Conservation (phyloP, 1,140 invertebrate species). For the Agrypnia vestita region DNA sequence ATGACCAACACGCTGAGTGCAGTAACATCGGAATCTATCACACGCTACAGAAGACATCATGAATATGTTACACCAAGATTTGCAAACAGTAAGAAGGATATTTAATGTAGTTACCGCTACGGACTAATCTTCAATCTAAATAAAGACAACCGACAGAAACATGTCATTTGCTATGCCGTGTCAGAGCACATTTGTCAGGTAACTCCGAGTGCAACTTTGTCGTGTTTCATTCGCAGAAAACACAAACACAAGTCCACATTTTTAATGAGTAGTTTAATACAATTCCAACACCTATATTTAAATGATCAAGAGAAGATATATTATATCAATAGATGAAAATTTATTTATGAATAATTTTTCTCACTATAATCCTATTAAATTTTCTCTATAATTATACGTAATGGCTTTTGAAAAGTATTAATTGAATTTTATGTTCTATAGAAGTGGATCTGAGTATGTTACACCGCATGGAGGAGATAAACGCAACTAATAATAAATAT, state of each 20-base stretch:
- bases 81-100: constrained; percentile 3
- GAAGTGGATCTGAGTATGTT: constrained; percentile 40
- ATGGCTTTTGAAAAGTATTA: constrained; percentile 45
- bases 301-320: constrained; percentile 43
- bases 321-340: constrained; percentile 50
- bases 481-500: constrained; percentile 22
- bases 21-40: constrained; percentile 40
- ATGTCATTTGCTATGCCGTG: too few species aligned
- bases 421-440: constrained; percentile 43
- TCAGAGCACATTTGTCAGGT: constrained; percentile 27
- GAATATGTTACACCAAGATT: constrained; percentile 7
- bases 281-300: constrained; percentile 52
- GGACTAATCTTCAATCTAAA: constrained; percentile 39
- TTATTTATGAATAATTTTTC: constrained; percentile 48
- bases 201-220: constrained; percentile 15
- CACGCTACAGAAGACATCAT: constrained; percentile 9
- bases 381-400: constrained; percentile 50
- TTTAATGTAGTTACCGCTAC: background rate
- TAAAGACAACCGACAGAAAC: constrained; percentile 10
- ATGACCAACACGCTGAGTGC: constrained; percentile 38
- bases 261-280: constrained; percentile 20
- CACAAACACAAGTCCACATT: background rate
- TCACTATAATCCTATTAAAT: constrained; percentile 52
- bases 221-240: background rate
- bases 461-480: constrained; percentile 18